Evolutionary conservation across 2,888 invertebrate genomes (phyloP).

Genomic region (Microchrysa polita): DNA sequence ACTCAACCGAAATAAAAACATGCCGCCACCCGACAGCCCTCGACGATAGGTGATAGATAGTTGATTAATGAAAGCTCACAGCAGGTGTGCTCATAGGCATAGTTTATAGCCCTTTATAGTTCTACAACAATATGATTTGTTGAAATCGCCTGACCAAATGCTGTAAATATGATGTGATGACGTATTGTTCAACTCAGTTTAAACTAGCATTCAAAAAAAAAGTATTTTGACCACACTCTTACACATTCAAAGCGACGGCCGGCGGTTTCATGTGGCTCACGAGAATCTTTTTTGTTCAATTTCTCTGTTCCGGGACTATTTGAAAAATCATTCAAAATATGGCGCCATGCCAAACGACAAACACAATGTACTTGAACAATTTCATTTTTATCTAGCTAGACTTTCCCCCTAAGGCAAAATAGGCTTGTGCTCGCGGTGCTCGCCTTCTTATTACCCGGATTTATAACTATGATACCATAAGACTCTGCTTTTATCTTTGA

Average conservation of each 20-base stretch:
- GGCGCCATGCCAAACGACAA: conserved; percentile 28
- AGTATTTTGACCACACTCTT: not conserved
- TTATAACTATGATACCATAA: not conserved
- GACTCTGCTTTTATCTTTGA: conserved; percentile 27
- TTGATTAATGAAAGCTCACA: conserved; percentile 40
- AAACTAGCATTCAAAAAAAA: not conserved
- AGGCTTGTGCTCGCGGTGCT: no score
- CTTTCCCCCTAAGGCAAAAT: not conserved
- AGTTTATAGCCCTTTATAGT: conserved; percentile 8
- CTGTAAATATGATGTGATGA: no score
- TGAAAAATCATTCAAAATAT: not conserved
- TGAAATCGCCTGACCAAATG: not conserved
- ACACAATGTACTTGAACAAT: no score
- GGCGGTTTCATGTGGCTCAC: not conserved
- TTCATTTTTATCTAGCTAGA: conserved; percentile 13
- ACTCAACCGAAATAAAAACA: no score
- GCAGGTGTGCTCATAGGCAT: conserved; percentile 8
- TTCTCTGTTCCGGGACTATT: not conserved
- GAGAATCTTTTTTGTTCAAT: not conserved
- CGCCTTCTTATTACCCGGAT: not conserved
- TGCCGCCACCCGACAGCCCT: not conserved
- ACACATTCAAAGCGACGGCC: not conserved
- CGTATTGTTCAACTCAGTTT: no score
- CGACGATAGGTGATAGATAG: conserved; percentile 32
- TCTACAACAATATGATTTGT: conserved; percentile 1